Evolutionary conservation across 2,113 vertebrate species (phyloP), one percentile per base, ranked within the genome.

Genomic region (Prietella phreatophila): DNA sequence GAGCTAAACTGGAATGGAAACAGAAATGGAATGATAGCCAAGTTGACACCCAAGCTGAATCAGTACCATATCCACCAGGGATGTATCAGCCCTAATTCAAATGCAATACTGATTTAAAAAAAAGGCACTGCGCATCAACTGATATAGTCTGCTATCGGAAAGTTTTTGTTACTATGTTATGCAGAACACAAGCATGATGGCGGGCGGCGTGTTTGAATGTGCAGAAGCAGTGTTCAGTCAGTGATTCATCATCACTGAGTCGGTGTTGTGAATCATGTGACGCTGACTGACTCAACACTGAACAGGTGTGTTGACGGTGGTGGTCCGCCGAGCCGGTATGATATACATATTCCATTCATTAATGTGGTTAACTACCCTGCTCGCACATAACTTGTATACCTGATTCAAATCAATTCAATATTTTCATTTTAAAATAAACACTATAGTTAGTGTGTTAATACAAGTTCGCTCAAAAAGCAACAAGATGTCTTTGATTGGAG

Each of bases 1-100:
- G 80, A 61, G 36, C 14, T 20, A 33, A 81, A 58, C 17, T 58
- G 55, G 2, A 81, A 58, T 61, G 80, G 36, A 61, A 82, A 82
- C 11, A 39, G 33, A 82, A 82, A 82, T 22, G 17, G 14, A 82
- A 58, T 58, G 79, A 82, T 58, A 60, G 80, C 20, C 10, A 39
- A 61, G 33, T 9, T 25, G 56, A 60, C 33, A 22, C 33, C 33
- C 56, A 61, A 42, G 80, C 20, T 42, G 80, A 82, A 58, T 61
- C 56, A 61, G 33, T 39, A 61, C 5, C 56, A 82, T 61, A 42
- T 27, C 80, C 80, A 82, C 22, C 56, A 82, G 80, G 56, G 80
- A 82, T 61, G 80, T 61, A 82, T 82, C 80, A 82, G 61, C 56
- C 80, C 33, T 61, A 47, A 82, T 36, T 81, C 10, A 58, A 33